A percentile compares a stretch with the other conserved stretches of the same genome.
Evolutionary conservation across 2,113 vertebrate genomes (phyloP).

Genomic region (Phalacrocorax aristotelis): DNA sequence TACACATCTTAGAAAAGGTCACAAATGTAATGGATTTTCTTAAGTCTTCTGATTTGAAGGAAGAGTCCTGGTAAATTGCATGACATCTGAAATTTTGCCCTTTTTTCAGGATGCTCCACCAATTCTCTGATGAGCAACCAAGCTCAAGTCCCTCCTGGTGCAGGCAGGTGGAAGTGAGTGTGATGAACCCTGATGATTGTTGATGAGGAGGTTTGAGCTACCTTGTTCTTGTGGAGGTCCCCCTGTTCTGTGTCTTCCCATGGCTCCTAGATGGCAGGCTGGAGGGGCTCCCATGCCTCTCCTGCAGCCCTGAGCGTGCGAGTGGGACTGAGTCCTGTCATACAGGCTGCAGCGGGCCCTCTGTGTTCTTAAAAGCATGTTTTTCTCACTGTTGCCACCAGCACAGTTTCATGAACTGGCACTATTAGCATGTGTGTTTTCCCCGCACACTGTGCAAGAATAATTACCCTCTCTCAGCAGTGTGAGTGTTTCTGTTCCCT

Average conservation of each 20-base stretch:
- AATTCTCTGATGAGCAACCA: not conserved
- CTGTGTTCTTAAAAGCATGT: not conserved
- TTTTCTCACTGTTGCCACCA: not conserved
- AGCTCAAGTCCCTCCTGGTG: not conserved
- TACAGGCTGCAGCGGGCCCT: not conserved
- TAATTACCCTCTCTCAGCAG: constrained; percentile 48
- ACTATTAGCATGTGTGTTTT: constrained; percentile 4
- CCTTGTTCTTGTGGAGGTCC: not conserved
- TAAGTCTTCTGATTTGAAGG: not conserved
- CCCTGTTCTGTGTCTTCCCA: not conserved
- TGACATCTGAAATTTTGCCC: not conserved
- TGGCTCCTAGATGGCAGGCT: not conserved
- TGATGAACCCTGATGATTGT: not conserved
- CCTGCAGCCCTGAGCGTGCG: accelerated
- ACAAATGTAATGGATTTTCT: not conserved
- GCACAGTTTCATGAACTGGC: not conserved
- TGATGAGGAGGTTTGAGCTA: not conserved
- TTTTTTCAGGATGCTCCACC: not conserved
- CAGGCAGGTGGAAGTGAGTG: not conserved
- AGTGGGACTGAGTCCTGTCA: not conserved
- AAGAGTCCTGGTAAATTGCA: not conserved
- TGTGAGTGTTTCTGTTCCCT: constrained; percentile 4
- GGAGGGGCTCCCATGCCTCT: accelerated
- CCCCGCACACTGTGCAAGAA: not conserved
- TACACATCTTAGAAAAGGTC: not conserved